Percentiles rank a stretch among this genome's conserved stretches.
phyloP scores from a whole-genome alignment of 1,140 invertebrate genomes.

The Aphis craccivora region DNA sequence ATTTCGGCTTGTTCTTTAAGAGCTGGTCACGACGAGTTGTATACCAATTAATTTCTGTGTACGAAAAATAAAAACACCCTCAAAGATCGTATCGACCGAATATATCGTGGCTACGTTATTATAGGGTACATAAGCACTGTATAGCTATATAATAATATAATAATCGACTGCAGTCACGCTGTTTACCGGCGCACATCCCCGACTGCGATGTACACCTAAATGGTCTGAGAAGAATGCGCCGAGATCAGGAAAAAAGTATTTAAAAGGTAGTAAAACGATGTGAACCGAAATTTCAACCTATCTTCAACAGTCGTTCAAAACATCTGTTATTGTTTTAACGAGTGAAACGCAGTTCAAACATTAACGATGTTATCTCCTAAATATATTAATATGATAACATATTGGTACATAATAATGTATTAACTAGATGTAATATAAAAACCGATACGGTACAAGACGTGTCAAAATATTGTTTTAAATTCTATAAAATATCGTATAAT shows the following conservation, averaged over 20 bases:
- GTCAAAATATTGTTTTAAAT: not conserved
- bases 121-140: not conserved
- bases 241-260: not conserved
- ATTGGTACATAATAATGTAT: not conserved
- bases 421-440: not conserved
- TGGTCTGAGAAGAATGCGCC: not conserved
- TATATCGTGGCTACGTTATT: conserved; percentile 8
- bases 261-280: conserved; percentile 25
- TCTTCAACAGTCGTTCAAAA: not conserved
- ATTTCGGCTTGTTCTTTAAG: not conserved
- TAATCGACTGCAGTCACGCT: conserved; percentile 17
- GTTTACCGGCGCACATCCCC: conserved; percentile 1
- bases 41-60: conserved; percentile 45
- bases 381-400: not conserved
- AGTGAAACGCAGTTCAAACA: not conserved
- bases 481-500: not conserved
- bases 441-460: not conserved
- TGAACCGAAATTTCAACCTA: not conserved
- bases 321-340: conserved; percentile 9
- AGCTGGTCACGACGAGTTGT: not conserved
- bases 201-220: not conserved
- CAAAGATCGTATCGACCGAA: conserved; percentile 28
- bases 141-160: not conserved
- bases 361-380: not conserved
- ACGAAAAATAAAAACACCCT: conserved; percentile 17